Evolutionary conservation across 2,888 invertebrate genomes (phyloP), one percentile per base, ranked within the genome.

Genomic region (Arrhopalites spinosus): DNA sequence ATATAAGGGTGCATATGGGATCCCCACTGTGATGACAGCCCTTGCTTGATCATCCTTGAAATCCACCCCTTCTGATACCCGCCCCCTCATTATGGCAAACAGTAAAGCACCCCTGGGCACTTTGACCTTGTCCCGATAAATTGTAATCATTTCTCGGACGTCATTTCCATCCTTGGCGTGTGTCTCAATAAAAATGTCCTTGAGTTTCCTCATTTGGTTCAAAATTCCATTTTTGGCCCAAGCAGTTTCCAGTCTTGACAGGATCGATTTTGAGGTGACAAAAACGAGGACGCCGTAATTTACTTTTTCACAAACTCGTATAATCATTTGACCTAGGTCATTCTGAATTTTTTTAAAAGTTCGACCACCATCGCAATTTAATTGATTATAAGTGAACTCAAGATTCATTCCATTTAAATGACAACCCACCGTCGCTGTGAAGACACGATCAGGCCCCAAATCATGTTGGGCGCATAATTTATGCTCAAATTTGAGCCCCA

Each of bases 21-120:
- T 82, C 0, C 82, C 82, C 25, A 81, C 66, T 0, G 81, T 78
- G 0, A 81, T 53, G 5, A 82, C 82, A 45, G 80, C 79, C 23
- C 82, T 50, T 1, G 81, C 82, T 67, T 81, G 78, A 29, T 81
- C 75, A 77, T 82, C 82, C 2, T 77, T 76, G 68, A 82, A 82
- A 50, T 82, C 80, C 5, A 80, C 78, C 0, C 82, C 82, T 73
- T 82, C 82, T 27, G 80, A 80, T 2, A 80, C 73, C 74, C 79
- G 79, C 13, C 82, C 82, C 27, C 81, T 61, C 23, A 80, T 77
- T 2, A 81, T 78, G 0, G 79, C 81, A 73, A 82, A 82, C 2
- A 82, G 69, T 2, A 82, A 23, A 20, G 78, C 79, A 2, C 82
- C 82, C 43, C 73, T 53, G 20, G 53, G 50, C 3, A n/a, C 69